Conservation (phyloP, 2,113 vertebrate genomes). For the Gorsachius goisagi region DNA sequence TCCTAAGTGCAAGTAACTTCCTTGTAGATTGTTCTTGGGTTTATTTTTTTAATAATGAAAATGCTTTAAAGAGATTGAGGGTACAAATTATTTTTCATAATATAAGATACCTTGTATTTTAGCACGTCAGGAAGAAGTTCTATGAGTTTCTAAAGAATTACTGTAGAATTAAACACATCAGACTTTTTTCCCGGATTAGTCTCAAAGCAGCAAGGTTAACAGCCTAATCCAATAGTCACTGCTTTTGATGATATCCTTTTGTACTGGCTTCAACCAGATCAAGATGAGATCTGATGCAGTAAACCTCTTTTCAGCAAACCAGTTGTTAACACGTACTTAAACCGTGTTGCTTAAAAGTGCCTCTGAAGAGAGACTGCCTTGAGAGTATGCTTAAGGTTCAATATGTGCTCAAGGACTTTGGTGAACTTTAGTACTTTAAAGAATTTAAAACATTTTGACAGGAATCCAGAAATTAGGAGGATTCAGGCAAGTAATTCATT, state of each 20-base stretch:
- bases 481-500: background rate
- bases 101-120: background rate
- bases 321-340: background rate
- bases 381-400: background rate
- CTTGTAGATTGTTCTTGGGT: background rate
- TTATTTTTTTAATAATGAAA: background rate
- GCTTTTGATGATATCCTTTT: background rate
- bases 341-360: background rate
- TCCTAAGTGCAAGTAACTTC: background rate
- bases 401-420: background rate
- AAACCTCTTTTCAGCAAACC: background rate
- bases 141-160: background rate
- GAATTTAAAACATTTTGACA: background rate
- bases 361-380: background rate
- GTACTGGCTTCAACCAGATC: background rate
- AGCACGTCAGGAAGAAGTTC: background rate
- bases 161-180: background rate
- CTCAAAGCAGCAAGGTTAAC: background rate
- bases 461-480: background rate
- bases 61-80: background rate
- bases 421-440: background rate
- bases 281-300: background rate
- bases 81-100: background rate
- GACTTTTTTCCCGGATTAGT: background rate
- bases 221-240: background rate